A percentile compares a stretch with the other conserved stretches of the same genome.
phyloP scores from a whole-genome alignment of 2,888 invertebrate genomes.

The Balanococcus diminutus region DNA sequence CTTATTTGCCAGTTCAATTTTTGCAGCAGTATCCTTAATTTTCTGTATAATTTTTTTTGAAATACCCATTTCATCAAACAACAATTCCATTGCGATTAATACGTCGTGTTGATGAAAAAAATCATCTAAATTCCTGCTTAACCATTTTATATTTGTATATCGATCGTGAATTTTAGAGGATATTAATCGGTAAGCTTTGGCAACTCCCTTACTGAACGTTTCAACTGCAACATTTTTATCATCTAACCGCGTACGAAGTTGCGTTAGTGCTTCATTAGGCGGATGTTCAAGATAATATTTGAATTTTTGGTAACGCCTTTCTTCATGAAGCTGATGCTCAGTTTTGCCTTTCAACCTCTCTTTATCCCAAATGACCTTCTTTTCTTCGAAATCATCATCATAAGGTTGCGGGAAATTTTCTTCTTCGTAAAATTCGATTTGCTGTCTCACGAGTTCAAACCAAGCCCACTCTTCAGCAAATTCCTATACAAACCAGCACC shows the following conservation, averaged over 20 bases:
- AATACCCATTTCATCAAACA: background rate
- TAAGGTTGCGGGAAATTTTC: constrained; percentile 8
- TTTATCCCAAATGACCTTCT: background rate
- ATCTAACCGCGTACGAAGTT: constrained; percentile 6
- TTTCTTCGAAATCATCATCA: constrained; percentile 2
- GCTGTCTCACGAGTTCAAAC: constrained; percentile 22
- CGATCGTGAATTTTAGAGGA: background rate
- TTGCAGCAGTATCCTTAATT: background rate
- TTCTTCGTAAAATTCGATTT: constrained; percentile 4
- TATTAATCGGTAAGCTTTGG: background rate
- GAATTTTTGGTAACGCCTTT: constrained; percentile 10
- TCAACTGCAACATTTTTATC: constrained; percentile 1
- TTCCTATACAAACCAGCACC: constrained; percentile 25
- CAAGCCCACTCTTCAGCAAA: constrained; percentile 10
- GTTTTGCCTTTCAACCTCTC: constrained; percentile 8
- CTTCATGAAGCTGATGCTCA: constrained; percentile 2
- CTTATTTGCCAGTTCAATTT: background rate
- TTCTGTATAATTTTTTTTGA: background rate
- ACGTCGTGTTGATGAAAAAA: background rate
- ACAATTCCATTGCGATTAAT: background rate
- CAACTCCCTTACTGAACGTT: background rate
- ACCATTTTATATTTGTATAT: background rate
- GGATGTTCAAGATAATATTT: constrained; percentile 11
- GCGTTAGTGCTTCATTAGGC: background rate
- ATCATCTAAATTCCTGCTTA: background rate